These are phyloP conservation scores for Macropodus opercularis DNA, from an alignment of 2,797 vertebrate genomes.

Conservation along the genomic window DNA sequence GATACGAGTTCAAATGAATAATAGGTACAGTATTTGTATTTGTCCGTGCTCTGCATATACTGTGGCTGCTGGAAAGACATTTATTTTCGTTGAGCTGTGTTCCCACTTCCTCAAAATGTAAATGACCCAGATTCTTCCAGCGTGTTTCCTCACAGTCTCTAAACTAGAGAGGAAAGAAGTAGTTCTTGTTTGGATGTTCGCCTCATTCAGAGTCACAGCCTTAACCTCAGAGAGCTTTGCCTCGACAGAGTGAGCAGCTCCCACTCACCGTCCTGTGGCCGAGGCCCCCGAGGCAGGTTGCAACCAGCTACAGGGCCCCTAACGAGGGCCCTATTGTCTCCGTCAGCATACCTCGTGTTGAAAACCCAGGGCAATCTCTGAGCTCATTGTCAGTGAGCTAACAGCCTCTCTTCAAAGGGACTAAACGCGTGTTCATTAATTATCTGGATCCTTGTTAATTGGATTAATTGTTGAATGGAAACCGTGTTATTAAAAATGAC, in stretches of 20 bases:
- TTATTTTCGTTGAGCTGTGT: constrained; percentile 57
- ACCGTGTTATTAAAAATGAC: constrained; percentile 84
- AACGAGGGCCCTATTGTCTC: constrained; percentile 60
- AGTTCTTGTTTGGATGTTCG: constrained; percentile 62
- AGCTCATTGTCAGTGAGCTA: constrained; percentile 66
- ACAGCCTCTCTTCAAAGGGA: constrained; percentile 75
- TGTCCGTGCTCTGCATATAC: constrained; percentile 42
- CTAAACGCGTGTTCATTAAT: constrained; percentile 79
- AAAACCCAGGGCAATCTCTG: constrained; percentile 66
- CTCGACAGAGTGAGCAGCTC: constrained; percentile 42
- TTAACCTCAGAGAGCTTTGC: constrained; percentile 61
- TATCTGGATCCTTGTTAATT: constrained; percentile 83
- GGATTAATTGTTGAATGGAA: constrained; percentile 85
- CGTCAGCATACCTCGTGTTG: constrained; percentile 49
- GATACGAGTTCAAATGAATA: constrained; percentile 64
- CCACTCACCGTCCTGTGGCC: constrained; percentile 40
- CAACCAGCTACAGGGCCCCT: constrained; percentile 48
- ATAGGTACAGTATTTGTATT: constrained; percentile 53
- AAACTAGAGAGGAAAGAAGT: constrained; percentile 62
- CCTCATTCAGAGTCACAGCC: constrained; percentile 50
- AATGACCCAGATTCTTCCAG: constrained; percentile 74
- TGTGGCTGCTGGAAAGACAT: constrained; percentile 57
- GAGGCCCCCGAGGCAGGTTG: constrained; percentile 47
- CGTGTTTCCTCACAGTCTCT: constrained; percentile 44
- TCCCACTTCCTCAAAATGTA: constrained; percentile 69